These are phyloP conservation scores for Neosalanx taihuensis DNA, from an alignment of 2,797 vertebrate species.

Conservation along the genomic window DNA sequence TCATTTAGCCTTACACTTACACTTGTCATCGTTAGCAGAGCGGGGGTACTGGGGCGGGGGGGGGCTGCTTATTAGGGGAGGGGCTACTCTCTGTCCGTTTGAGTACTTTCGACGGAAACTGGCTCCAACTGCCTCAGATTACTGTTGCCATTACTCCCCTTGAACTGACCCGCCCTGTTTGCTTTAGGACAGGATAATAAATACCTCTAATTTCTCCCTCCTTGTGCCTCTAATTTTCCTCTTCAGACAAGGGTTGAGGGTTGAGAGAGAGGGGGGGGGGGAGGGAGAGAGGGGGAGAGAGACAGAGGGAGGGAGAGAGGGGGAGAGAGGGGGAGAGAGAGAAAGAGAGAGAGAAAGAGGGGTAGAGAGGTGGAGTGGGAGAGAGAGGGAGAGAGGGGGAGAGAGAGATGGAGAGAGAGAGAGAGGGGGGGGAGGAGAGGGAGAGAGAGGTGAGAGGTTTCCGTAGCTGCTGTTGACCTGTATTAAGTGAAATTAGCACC, in stretches of 20 bases:
- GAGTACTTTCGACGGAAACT: conserved; percentile 62
- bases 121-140: conserved; percentile 61
- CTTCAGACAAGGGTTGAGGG: conserved; percentile 29
- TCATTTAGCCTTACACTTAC: conserved; percentile 39
- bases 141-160: conserved; percentile 53
- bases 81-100: conserved; percentile 49
- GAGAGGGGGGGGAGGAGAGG: neutral
- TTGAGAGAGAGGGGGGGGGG: conserved; percentile 7
- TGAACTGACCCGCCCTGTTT: conserved; percentile 61
- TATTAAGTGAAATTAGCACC: conserved; percentile 24
- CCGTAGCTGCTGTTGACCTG: conserved; percentile 14
- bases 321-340: neutral
- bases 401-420: no score
- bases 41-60: conserved; percentile 11
- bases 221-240: conserved; percentile 42
- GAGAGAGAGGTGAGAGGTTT: no score
- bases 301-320: no score
- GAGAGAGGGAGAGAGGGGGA: no score
- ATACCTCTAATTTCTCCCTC: conserved; percentile 49
- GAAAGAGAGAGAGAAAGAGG: no score
- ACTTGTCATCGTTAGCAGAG: conserved; percentile 35
- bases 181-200: conserved; percentile 55
- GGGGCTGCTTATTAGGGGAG: conserved; percentile 48
- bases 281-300: neutral
- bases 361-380: no score